phyloP scores from a whole-genome alignment of 1,140 invertebrate species.

The Myzus persicae region DNA sequence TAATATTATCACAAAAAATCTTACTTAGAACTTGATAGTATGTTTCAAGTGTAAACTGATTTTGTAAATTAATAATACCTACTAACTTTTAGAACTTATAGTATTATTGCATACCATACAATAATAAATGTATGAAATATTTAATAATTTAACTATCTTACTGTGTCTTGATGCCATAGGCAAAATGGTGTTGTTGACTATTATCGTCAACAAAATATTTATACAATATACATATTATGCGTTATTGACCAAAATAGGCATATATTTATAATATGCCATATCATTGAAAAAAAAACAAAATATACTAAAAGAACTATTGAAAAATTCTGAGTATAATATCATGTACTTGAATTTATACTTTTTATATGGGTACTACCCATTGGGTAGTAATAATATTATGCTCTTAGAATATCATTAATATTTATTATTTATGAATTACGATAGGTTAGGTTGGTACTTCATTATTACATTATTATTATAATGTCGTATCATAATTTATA shows the following conservation, averaged over 20 bases:
- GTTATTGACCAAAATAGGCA: neutral
- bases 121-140: slow-evolving; percentile 9
- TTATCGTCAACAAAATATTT: slow-evolving; percentile 12
- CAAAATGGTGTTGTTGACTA: slow-evolving; percentile 34
- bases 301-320: neutral
- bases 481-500: too few species aligned
- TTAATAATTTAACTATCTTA: neutral
- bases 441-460: too few species aligned
- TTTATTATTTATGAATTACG: too few species aligned
- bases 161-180: neutral
- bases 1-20: neutral
- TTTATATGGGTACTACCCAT: neutral
- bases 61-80: neutral
- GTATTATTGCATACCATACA: neutral
- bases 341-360: neutral
- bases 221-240: neutral
- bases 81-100: neutral
- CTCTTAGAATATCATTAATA: too few species aligned
- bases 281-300: neutral
- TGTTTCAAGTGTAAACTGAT: neutral
- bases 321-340: neutral
- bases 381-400: too few species aligned
- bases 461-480: too few species aligned
- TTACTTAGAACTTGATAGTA: neutral
- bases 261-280: neutral